These are phyloP conservation scores for Agriopis marginaria DNA, from an alignment of 2,888 invertebrate genomes.

Conservation along the genomic window DNA sequence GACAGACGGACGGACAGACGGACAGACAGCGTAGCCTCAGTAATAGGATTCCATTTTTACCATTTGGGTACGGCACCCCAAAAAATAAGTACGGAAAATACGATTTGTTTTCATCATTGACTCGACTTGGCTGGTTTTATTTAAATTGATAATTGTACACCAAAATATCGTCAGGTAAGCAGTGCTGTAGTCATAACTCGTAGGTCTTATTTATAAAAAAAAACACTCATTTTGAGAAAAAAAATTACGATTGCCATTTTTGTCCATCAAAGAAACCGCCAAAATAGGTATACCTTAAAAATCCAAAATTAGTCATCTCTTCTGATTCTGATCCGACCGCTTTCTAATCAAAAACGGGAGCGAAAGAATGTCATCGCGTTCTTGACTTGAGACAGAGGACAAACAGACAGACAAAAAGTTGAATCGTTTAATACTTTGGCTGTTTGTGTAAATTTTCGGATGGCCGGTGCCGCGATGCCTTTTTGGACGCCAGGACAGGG, in stretches of 20 bases:
- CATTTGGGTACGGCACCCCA: no score
- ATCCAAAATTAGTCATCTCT: constrained; percentile 44
- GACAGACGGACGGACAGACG: no score
- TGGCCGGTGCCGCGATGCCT: constrained; percentile 61
- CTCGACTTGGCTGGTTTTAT: no score
- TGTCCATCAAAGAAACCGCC: constrained; percentile 25
- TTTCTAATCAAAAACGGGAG: constrained; percentile 76
- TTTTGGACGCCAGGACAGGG: constrained; percentile 54
- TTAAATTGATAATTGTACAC: no score
- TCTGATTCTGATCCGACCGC: constrained; percentile 35
- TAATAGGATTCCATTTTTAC: no score
- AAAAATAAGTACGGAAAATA: no score
- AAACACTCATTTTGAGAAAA: neutral
- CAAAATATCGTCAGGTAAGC: no score
- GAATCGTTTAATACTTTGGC: constrained; percentile 76
- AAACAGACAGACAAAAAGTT: constrained; percentile 70
- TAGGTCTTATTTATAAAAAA: no score
- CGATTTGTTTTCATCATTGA: no score
- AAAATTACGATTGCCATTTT: constrained; percentile 15
- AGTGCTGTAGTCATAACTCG: no score
- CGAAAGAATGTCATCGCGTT: constrained; percentile 75
- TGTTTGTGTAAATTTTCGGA: constrained; percentile 81
- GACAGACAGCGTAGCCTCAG: no score
- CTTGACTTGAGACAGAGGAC: constrained; percentile 54
- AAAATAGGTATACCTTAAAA: constrained; percentile 18